These are phyloP conservation scores for Alviniconcha marisindica DNA, from an alignment of 1,140 invertebrate species.

Conservation along the genomic window DNA sequence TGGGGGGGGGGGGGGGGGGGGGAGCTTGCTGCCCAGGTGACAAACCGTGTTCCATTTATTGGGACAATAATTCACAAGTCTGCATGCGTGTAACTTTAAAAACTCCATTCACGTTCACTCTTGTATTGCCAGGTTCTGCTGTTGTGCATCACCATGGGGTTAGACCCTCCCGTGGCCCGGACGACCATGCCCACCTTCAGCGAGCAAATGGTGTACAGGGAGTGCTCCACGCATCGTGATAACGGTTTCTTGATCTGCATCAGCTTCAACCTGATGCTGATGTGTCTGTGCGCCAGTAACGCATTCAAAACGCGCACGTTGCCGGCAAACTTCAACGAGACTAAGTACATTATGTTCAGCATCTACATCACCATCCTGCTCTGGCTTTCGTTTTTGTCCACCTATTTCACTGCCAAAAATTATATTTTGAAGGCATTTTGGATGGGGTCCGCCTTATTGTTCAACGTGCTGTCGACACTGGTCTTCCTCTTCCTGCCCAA, in stretches of 20 bases:
- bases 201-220: slow-evolving; percentile 40
- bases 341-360: slow-evolving; percentile 58
- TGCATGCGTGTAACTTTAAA: too few relatives aligned
- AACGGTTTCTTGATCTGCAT: slow-evolving; percentile 71
- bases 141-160: slow-evolving; percentile 36
- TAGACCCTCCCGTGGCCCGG: slow-evolving; percentile 28
- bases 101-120: too few relatives aligned
- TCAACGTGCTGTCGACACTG: slow-evolving; percentile 54
- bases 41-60: too few relatives aligned
- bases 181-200: slow-evolving; percentile 22
- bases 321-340: slow-evolving; percentile 68
- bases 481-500: slow-evolving; percentile 59
- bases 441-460: slow-evolving; percentile 50
- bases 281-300: slow-evolving; percentile 91
- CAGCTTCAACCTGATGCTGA: slow-evolving; percentile 90
- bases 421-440: slow-evolving; percentile 49
- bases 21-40: too few relatives aligned
- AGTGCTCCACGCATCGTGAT: slow-evolving; percentile 27
- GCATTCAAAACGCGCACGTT: slow-evolving; percentile 82
- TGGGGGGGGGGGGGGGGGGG: too few relatives aligned
- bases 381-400: slow-evolving; percentile 64
- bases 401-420: slow-evolving; percentile 57
- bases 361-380: slow-evolving; percentile 64
- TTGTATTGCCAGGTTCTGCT: slow-evolving; percentile 38
- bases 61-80: too few relatives aligned